Base-by-base conservation (phyloP, 2,797 vertebrate genomes). In the Orientallactaga sibirica region DNA sequence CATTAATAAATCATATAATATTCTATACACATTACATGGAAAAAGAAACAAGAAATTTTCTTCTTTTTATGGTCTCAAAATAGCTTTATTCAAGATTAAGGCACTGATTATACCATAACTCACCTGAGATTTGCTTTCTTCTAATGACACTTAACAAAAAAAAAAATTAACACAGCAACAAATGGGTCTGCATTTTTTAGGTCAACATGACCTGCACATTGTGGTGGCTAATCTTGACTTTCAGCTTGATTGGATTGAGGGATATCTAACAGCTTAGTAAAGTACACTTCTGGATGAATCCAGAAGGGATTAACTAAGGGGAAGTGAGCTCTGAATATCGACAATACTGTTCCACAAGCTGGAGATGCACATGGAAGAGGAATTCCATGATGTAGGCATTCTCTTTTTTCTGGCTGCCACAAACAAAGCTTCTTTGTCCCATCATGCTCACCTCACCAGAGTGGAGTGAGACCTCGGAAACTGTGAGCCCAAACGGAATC, bases 161-260 rank as follows among this genome's bases (percentile, higher is more conserved):
- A n/a, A n/a, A 97, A 97, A 98, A 98, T 98, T 98, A 98, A 98
- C 97, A 97, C 98, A 97, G 96, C 98, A 98, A 98, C 98, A 98
- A 98, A 98, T 98, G 96, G 41, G 88, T 95, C 96, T 94, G 94
- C 48, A 96, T 97, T 96, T 97, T 94, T 93, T 92, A 97, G 96
- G 86, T 95, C 90, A 24, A 67, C 19, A 87, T 95, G 90, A 96
- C 95, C 74, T 64, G 86, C 78, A 96, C 22, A 41, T 10, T 27
- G 25, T 48, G 41, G 62, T 75, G 73, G 71, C 37, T 74, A 37
- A 74, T 33, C 71, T 43, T 74, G 71, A 41, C 20, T 74, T 41
- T 41, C 71, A 43, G 14, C 37, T 41, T 43, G 15, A 27, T 25
- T n/a, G 27, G 15, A 18, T 52, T 27, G 43, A 75, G 73, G 10